Base-by-base conservation (phyloP, 2,888 invertebrate species). In the Euphydryas editha region DNA sequence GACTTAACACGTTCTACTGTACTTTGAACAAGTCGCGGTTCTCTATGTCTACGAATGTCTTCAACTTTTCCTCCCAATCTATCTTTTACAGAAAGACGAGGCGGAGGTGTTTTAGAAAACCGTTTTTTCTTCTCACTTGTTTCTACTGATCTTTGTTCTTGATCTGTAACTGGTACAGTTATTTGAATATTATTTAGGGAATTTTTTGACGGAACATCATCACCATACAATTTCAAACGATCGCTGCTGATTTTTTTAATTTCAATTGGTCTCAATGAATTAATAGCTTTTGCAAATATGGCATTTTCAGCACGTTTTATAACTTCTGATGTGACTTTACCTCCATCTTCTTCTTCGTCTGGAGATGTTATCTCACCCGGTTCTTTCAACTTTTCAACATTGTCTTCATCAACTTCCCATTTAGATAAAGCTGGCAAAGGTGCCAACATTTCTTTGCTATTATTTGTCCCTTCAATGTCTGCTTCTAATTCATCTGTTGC, bases 221-320 rank as follows among this genome's bases (percentile, higher is more conserved):
- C 94, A 5, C 94, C 91, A 79, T 95, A 95, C 36, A 95, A 81
- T 80, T 95, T 95, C 15, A 94, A 92, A n/a, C 95, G 93, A 74
- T 95, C 96, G 66, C 93, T 93, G 72, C 95, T 95, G 59, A 95
- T 95, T 82, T 95, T 96, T 79, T 95, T 96, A 59, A 95, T 95
- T 88, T 96, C 96, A 60, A 96, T 95, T 0, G 96, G 96, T 66
- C 96, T 93, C 55, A 96, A 95, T 0, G 97, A 96, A 78, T 96
- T 97, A 51, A 97, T 96, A 0, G 97, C 97, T 85, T 98, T 97
- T 49, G 98, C 96, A 83, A 98, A 97, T 75, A 98, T 96, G 0
- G 97, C 98, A 83, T 98, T 98, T 89, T 98, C 98, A 1, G 98
- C 98, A 73, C 97, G 94, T 81, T 98, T 98, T 59, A 98, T 91